Base-by-base conservation (phyloP, 2,113 vertebrate species). In the Jacana jacana region DNA sequence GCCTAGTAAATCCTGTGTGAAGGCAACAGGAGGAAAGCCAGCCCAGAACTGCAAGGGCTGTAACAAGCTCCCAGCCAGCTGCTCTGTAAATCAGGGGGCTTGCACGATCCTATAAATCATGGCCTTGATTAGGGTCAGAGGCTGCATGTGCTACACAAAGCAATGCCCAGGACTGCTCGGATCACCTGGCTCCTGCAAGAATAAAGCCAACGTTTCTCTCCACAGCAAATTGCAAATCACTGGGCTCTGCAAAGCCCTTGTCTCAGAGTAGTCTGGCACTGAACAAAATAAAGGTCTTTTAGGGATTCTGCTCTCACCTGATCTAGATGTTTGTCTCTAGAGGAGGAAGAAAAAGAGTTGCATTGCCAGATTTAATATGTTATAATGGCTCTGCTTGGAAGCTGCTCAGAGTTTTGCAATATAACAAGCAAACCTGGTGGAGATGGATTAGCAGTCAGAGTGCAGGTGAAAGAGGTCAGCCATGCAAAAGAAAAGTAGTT, bases 281-380 rank as follows among this genome's bases (percentile, higher is more conserved):
- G 2, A 57, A 14, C 22, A 37, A 23, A 71, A 82, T 9, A 12
- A 87, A 79, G 65, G 3, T 75, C 60, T 71, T 88, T 51, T 4
- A 33, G 70, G 83, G 69, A 6, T 87, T 22, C 77, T 84, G 42
- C 54, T 95, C 73, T 84, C 63, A 71, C 69, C 73, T 75, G 65
- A 63, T 35, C 20, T 12, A 42, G 30, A n/a, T 0, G 0, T 23
- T 27, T 78, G 18, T 57, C n/a, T 37, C 46, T 13, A 57, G 19
- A 79, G 39, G 19, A 58, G 33, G 55, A 31, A 46, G 46, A 48
- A 37, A 39, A 84, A 20, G 37, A 58, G 5, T 31, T 52, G 52
- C 1, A 2, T 25, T 65, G 76, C 71, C 48, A 69, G 71, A 28
- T 69, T 86, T 69, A 79, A 30, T 81, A 40, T 42, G 31, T 44